Percentiles rank a stretch among this genome's conserved stretches.
Conservation (phyloP, 2,797 vertebrate species). For the Paguma larvata region DNA sequence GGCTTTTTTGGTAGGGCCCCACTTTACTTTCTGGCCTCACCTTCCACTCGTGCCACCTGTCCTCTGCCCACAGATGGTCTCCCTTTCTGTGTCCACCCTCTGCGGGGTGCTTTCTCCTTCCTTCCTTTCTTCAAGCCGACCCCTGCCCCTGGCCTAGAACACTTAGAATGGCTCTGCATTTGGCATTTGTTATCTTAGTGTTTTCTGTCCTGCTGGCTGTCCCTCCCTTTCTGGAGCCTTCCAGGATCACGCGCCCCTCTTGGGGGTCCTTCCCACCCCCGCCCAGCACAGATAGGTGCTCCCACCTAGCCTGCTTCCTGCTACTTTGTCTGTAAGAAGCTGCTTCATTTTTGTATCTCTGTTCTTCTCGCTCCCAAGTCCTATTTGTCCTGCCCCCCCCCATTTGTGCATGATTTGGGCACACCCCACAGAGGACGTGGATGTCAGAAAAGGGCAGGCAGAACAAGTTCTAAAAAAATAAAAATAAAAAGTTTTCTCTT, state of each 20-base stretch:
- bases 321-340: neutral
- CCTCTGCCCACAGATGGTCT: neutral
- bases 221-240: neutral
- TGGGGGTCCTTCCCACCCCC: neutral
- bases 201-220: neutral
- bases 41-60: neutral
- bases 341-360: neutral
- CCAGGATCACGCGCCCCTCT: fast-evolving
- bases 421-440: neutral
- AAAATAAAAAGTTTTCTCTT: neutral
- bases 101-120: neutral
- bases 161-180: neutral
- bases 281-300: neutral
- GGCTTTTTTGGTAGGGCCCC: neutral
- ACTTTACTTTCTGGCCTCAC: neutral
- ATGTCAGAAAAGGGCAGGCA: neutral
- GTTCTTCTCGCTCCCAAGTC: neutral
- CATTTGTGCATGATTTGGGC: neutral
- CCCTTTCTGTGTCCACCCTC: neutral
- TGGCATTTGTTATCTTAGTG: neutral
- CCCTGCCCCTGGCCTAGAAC: neutral
- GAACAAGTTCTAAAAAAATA: neutral
- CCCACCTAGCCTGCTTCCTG: neutral
- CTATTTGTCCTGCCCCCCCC: neutral
- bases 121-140: neutral